A percentile compares a stretch with the other conserved stretches of the same genome.
These are phyloP conservation scores for Lycia hirtaria DNA, from an alignment of 2,888 invertebrate species.

Conservation along the genomic window DNA sequence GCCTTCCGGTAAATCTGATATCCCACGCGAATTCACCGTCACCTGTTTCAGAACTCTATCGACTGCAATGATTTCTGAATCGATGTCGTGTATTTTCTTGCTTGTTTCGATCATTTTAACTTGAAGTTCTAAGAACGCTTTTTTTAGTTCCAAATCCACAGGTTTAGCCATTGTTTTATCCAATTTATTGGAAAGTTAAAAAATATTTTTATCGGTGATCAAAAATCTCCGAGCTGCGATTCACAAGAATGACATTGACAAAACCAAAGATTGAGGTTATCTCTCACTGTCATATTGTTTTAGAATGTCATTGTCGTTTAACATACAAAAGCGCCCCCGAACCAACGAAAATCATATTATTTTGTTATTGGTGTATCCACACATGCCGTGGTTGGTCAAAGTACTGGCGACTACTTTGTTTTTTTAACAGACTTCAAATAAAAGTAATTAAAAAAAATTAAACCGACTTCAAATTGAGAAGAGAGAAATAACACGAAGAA, in stretches of 20 bases:
- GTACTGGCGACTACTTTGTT: no score
- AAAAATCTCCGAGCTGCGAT: neutral
- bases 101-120: conserved; percentile 92
- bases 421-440: no score
- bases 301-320: neutral
- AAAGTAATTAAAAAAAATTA: no score
- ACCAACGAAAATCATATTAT: no score
- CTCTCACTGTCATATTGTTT: conserved; percentile 1
- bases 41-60: conserved; percentile 89
- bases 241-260: neutral
- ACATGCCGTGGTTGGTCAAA: no score
- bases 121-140: conserved; percentile 93
- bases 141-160: conserved; percentile 86
- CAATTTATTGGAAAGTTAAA: neutral
- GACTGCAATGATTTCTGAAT: conserved; percentile 90
- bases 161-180: conserved; percentile 73
- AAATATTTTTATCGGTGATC: neutral
- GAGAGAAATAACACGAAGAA: no score
- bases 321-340: neutral
- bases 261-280: neutral
- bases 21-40: conserved; percentile 89
- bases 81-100: conserved; percentile 91
- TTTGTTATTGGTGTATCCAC: no score
- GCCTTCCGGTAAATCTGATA: conserved; percentile 84
- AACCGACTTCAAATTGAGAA: no score